Evolutionary conservation across 2,888 invertebrate genomes (phyloP).

Genomic region (Platycheirus rosarum): DNA sequence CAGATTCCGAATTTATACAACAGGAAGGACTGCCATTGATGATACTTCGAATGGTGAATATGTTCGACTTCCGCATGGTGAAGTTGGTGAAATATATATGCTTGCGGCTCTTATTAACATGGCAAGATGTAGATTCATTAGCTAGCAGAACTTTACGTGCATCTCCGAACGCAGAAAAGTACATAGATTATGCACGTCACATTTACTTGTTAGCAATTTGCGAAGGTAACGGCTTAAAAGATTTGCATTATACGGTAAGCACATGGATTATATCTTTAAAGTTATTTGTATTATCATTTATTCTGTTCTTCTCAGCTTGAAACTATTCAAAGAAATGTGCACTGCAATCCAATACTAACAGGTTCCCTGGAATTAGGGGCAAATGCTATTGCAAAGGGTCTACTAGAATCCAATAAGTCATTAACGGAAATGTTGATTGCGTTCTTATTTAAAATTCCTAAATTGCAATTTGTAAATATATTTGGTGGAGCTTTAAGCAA

Average conservation of each 20-base stretch:
- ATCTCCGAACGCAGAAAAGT: conserved; percentile 34
- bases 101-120: conserved; percentile 78
- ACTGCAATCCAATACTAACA: conserved; percentile 4
- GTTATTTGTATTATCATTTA: background rate
- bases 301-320: conserved; percentile 39
- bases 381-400: conserved; percentile 33
- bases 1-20: conserved; percentile 63
- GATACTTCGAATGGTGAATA: conserved; percentile 78
- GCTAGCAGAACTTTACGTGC: conserved; percentile 33
- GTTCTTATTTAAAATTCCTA: conserved; percentile 40
- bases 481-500: conserved; percentile 43
- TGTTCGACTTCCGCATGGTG: conserved; percentile 79
- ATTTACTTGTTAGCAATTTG: conserved; percentile 49
- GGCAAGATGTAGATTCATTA: conserved; percentile 71
- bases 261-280: background rate
- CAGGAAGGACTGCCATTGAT: conserved; percentile 78
- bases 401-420: conserved; percentile 26
- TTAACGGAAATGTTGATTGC: conserved; percentile 43
- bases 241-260: conserved; percentile 55
- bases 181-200: conserved; percentile 40
- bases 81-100: conserved; percentile 79
- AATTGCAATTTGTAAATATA: conserved; percentile 10
- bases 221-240: conserved; percentile 30
- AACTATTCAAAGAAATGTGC: conserved; percentile 41
- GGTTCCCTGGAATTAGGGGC: conserved; percentile 27